phyloP scores from a whole-genome alignment of 2,888 invertebrate genomes.

The Helleia helle region DNA sequence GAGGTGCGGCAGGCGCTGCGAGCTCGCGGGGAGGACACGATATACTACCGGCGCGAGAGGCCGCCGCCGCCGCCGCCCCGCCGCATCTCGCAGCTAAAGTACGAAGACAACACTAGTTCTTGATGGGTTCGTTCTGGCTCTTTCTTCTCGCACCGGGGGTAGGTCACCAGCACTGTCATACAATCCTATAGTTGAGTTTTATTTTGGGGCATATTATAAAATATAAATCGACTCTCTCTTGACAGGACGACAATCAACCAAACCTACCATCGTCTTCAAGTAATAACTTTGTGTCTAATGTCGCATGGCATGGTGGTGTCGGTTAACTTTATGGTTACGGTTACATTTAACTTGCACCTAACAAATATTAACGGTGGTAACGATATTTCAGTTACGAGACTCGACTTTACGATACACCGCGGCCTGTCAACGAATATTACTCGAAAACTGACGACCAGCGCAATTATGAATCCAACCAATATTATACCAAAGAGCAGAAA shows the following conservation, averaged over 20 bases:
- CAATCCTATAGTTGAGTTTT: background rate
- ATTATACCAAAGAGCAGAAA: slow-evolving; percentile 45
- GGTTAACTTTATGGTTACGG: slow-evolving; percentile 25
- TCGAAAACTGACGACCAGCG: slow-evolving; percentile 42
- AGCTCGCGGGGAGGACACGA: slow-evolving; percentile 29
- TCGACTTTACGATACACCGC: slow-evolving; percentile 67
- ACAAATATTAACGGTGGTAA: slow-evolving; percentile 30
- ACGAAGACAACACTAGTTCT: slow-evolving; percentile 37
- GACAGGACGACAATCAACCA: slow-evolving; percentile 17
- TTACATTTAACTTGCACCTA: slow-evolving; percentile 13
- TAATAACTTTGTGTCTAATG: slow-evolving; percentile 19
- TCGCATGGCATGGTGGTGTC: slow-evolving; percentile 41
- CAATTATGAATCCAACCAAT: slow-evolving; percentile 36
- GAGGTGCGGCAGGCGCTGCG: slow-evolving; percentile 49
- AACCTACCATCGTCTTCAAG: slow-evolving; percentile 8
- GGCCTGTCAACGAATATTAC: slow-evolving; percentile 50
- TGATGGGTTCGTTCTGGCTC: slow-evolving; percentile 43
- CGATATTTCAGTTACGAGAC: slow-evolving; percentile 67
- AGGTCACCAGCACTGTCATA: slow-evolving; percentile 20
- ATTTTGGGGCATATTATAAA: background rate
- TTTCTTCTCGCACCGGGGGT: slow-evolving; percentile 27
- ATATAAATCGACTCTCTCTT: slow-evolving; percentile 11
- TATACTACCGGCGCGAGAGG: slow-evolving; percentile 35
- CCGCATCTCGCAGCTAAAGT: slow-evolving; percentile 48
- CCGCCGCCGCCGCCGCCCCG: slow-evolving; percentile 58